Percentiles rank a stretch among this genome's conserved stretches.
phyloP scores from a whole-genome alignment of 2,797 vertebrate species.

The Smutsia temminckii region DNA sequence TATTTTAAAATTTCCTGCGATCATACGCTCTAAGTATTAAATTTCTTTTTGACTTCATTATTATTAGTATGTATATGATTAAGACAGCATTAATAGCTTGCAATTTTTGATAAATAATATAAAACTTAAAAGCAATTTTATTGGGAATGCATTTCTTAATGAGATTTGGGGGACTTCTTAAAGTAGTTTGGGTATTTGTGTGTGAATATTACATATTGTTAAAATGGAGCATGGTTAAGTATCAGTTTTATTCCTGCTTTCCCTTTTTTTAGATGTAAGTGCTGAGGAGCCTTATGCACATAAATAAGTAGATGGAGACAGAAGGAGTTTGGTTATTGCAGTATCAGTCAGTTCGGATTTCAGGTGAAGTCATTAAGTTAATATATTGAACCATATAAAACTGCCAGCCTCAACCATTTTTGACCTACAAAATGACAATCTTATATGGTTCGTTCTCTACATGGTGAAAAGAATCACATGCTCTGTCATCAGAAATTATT shows the following conservation, averaged over 20 bases:
- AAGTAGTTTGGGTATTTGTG: neutral
- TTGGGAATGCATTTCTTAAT: conserved; percentile 12
- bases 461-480: neutral
- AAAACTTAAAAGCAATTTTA: conserved; percentile 8
- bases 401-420: neutral
- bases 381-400: neutral
- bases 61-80: neutral
- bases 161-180: neutral
- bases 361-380: neutral
- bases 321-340: neutral
- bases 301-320: neutral
- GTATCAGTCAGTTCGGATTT: neutral
- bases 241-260: neutral
- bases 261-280: neutral
- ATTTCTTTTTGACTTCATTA: neutral
- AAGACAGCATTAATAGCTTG: neutral
- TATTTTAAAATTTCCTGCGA: neutral
- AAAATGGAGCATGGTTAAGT: neutral
- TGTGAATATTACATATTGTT: neutral
- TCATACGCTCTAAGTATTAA: neutral
- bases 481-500: neutral
- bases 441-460: neutral
- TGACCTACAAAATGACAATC: neutral
- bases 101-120: neutral
- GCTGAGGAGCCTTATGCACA: neutral